Evolutionary conservation across 2,113 vertebrate species (phyloP).

Genomic region (Pseudorectes ferrugineus): DNA sequence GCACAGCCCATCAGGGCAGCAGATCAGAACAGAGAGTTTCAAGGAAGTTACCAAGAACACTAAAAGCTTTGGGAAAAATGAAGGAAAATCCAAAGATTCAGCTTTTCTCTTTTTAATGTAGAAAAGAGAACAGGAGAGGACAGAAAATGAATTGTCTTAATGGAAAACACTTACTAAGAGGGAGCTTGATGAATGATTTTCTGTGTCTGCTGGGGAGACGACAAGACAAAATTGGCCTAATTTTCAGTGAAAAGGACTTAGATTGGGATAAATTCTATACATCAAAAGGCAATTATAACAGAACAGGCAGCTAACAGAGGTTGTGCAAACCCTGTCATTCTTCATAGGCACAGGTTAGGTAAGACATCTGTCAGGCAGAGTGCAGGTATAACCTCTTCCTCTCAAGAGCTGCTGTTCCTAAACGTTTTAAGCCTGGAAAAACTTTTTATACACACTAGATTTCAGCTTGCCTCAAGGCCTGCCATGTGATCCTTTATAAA

Average conservation of each 20-base stretch:
- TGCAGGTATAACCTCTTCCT: background rate
- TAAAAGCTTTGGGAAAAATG: background rate
- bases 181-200: conserved; percentile 17
- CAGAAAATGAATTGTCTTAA: background rate
- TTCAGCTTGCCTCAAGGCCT: background rate
- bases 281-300: conserved; percentile 8
- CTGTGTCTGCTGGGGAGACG: background rate
- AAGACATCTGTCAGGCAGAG: background rate
- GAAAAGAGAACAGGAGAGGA: background rate
- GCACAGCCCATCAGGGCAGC: background rate
- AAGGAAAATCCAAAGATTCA: background rate
- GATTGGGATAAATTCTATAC: background rate
- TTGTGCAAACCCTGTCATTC: background rate
- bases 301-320: background rate
- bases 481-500: background rate
- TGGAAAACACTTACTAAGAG: background rate
- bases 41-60: background rate
- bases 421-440: background rate
- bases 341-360: background rate
- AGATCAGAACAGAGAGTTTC: background rate
- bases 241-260: background rate
- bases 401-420: background rate
- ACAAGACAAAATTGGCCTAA: conserved; percentile 18
- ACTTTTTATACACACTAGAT: background rate
- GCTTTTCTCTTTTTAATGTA: background rate